Evolutionary conservation across 2,888 invertebrate genomes (phyloP).

Genomic region (Leptopilina drosophilae): DNA sequence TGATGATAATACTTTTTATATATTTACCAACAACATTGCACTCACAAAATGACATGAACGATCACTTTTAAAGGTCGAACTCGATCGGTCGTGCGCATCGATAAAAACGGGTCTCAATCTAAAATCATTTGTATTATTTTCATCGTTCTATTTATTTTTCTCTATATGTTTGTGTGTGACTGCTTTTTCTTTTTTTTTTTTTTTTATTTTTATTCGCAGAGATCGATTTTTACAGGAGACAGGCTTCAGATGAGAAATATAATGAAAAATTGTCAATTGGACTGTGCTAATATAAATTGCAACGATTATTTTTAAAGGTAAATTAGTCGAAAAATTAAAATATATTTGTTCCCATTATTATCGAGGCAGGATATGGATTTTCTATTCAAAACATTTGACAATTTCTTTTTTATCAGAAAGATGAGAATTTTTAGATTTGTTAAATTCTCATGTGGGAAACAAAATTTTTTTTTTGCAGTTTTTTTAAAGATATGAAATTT

Average conservation of each 20-base stretch:
- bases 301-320: not conserved
- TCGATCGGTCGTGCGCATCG: slow-evolving; percentile 14
- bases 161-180: not conserved
- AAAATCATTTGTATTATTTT: slow-evolving; percentile 35
- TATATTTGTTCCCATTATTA: not conserved
- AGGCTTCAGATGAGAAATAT: slow-evolving; percentile 30
- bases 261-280: not conserved
- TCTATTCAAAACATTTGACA: no score
- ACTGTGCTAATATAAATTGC: not conserved
- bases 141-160: not conserved
- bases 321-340: not conserved
- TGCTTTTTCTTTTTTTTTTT: not conserved
- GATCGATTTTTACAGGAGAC: slow-evolving; percentile 33
- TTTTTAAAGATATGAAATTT: no score
- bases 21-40: not conserved
- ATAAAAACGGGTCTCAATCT: slow-evolving; percentile 27
- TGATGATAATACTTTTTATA: slow-evolving; percentile 49
- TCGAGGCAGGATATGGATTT: no score
- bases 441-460: no score
- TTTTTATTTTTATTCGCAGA: slow-evolving; percentile 30
- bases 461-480: no score
- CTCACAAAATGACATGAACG: slow-evolving; percentile 22
- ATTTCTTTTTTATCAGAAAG: no score
- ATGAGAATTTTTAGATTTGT: no score
- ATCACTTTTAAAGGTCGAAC: slow-evolving; percentile 39